These are phyloP conservation scores for Phoebastria nigripes DNA, from an alignment of 2,797 vertebrate genomes.

Conservation along the genomic window DNA sequence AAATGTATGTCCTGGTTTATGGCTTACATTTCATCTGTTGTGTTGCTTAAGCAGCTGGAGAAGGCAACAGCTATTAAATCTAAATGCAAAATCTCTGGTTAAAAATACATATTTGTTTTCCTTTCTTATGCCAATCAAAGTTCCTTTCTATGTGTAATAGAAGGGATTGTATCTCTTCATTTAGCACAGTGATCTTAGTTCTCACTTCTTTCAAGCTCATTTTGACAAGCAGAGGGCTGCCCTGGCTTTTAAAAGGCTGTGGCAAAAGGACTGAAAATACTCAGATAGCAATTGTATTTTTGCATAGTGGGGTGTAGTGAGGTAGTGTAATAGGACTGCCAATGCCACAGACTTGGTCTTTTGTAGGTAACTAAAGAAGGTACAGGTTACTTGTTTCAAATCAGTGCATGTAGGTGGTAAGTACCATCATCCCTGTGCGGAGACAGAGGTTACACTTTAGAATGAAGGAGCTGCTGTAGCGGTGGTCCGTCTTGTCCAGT, in stretches of 20 bases:
- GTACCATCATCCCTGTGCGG: background rate
- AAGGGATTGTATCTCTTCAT: background rate
- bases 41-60: background rate
- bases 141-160: background rate
- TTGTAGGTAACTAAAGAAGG: background rate
- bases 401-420: background rate
- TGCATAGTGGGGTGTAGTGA: background rate
- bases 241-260: background rate
- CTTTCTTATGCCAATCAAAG: background rate
- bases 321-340: background rate
- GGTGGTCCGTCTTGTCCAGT: background rate
- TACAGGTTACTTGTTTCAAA: background rate
- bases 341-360: background rate
- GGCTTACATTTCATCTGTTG: background rate
- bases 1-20: background rate
- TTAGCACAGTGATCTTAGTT: background rate
- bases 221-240: background rate
- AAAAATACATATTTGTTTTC: background rate
- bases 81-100: background rate
- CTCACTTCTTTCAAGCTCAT: background rate
- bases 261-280: background rate
- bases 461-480: background rate
- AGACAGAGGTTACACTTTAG: background rate
- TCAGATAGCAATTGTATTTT: background rate
- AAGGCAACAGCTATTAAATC: background rate